Evolutionary conservation across 92 coral and sea anemone genomes (phyloP).

Genomic region (Parazoanthus darwini): DNA sequence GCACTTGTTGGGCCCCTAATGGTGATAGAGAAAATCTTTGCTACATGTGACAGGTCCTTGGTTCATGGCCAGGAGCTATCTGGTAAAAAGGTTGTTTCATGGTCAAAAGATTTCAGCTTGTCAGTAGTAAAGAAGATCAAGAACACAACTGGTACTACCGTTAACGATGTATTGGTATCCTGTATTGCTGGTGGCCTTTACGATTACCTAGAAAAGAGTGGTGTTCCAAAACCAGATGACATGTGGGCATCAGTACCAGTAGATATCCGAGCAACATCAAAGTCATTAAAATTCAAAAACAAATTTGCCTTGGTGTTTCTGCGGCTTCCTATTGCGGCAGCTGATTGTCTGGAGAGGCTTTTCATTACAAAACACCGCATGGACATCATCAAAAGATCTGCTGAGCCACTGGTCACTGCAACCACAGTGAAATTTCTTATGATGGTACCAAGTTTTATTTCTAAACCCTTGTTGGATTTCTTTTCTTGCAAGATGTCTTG

Average conservation of each 20-base stretch:
- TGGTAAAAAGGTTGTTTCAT: conserved; percentile 82
- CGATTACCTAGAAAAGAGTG: conserved; percentile 62
- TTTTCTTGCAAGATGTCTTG: conserved; percentile 84
- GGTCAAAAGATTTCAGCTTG: conserved; percentile 88
- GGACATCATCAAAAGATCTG: conserved; percentile 93
- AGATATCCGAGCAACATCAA: conserved; percentile 79
- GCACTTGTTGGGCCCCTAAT: conserved; percentile 75
- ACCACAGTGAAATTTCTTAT: conserved; percentile 75
- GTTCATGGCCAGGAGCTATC: conserved; percentile 85
- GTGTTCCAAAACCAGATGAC: conserved; percentile 65
- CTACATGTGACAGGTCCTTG: conserved; percentile 71
- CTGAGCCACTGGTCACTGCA: conserved; percentile 87
- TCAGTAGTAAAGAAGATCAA: conserved; percentile 82
- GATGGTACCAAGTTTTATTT: conserved; percentile 83
- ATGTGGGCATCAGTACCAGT: conserved; percentile 98
- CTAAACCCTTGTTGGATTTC: conserved; percentile 76
- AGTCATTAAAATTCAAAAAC: conserved; percentile 78
- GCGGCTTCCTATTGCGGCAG: conserved; percentile 80
- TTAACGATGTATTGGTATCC: conserved; percentile 97
- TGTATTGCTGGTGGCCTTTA: conserved; percentile 90
- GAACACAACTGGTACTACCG: conserved; percentile 83
- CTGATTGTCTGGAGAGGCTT: conserved; percentile 75
- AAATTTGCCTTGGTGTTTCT: conserved; percentile 92
- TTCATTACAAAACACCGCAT: conserved; percentile 84
- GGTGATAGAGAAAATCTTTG: conserved; percentile 67